Base-by-base conservation (phyloP, 35 echinoderm and acorn worm genomes). In the Heliocidaris tuberculata region DNA sequence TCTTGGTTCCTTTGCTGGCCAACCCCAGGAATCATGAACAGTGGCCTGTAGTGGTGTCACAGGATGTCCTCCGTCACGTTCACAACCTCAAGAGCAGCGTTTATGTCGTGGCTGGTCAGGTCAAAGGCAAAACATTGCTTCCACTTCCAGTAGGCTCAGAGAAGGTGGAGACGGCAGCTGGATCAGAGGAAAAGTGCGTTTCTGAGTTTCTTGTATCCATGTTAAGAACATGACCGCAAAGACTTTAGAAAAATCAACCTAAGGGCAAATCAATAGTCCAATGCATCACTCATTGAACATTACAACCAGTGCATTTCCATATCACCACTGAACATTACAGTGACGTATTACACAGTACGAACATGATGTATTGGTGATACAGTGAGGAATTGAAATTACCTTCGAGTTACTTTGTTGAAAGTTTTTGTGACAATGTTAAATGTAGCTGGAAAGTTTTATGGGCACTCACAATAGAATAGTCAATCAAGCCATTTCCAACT, bases 41-140 rank as follows among this genome's bases (percentile, higher is more conserved):
- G 88, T 99, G 98, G 98, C 98, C 98, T 13, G 94, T 93, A 21
- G 98, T 99, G 4, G 98, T 99, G 2, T 99, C 98, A 7, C 96
- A 97, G 85, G 98, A 99, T 94, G 98, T 97, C 4, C 61, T 96
- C 30, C 87, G 96, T 47, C 97, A 97, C 65, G 96, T 97, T 11
- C 97, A 97, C 95, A 97, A 99, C 35, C 92, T 99, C 27, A 99
- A 99, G 96, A 99, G 98, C 94, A 97, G 95, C 88, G 98, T 99
- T 31, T 97, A 99, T 86, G 98, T 99, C 10, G 96, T 97, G 7
- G 94, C 98, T 50, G 98, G 98, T 9, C 98, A 97, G 61, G 98
- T 99, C 54, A 97, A 97, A 48, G 98, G 98, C 30, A 99, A 97
- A 54, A 99, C 98, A 16, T 90, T 99, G 48, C 97, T 99, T 47